Evolutionary conservation across 35 echinoderm and acorn worm species (phyloP), one percentile per base, ranked within the genome.

Genomic region (Hemicentrotus pulcherrimus): DNA sequence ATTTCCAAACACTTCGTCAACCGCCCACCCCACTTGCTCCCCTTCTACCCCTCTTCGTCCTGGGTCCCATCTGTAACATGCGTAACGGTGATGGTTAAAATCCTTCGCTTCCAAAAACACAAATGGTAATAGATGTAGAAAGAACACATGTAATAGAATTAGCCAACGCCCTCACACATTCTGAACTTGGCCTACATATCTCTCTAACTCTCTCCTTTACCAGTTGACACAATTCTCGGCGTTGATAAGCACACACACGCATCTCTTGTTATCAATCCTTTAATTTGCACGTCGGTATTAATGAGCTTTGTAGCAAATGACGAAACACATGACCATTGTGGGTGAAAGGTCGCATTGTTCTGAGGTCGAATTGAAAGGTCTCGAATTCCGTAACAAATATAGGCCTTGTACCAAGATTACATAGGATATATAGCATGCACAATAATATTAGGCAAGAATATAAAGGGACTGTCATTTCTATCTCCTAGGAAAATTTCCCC

Each of bases 241-340:
- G 65, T 78, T 78, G 65, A 78, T 22, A n/a, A 78, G 19, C 65
- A n/a, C 65, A n/a, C 65, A 18, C 65, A 78, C 35, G 35, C 22
- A 28, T 78, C 65, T 78, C 65, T 78, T 78, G 65, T 78, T 78
- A 78, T 78, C 65, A 78, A 1, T 28, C 28, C 65, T 78, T 28
- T 78, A 78, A 78, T 78, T 78, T 78, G 65, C 65, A 78, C 24
- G 65, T 78, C 65, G 65, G 65, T 78, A 78, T n/a, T 78, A 78
- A 78, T 78, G 65, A 78, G 65, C 65, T n/a, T 22, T 78, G 65
- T 78, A 22, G 65, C 65, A 78, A 78, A 78, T 78, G 65, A 78
- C 65, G 65, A 78, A 78, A 78, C 65, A 24, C 65, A 78, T 78
- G 65, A 78, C 65, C 22, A 78, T 28, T 78, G 65, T n/a, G 65